A percentile compares a stretch with the other conserved stretches of the same genome.
These are phyloP conservation scores for Anabas testudineus DNA, from an alignment of 2,797 vertebrate genomes.

Conservation along the genomic window DNA sequence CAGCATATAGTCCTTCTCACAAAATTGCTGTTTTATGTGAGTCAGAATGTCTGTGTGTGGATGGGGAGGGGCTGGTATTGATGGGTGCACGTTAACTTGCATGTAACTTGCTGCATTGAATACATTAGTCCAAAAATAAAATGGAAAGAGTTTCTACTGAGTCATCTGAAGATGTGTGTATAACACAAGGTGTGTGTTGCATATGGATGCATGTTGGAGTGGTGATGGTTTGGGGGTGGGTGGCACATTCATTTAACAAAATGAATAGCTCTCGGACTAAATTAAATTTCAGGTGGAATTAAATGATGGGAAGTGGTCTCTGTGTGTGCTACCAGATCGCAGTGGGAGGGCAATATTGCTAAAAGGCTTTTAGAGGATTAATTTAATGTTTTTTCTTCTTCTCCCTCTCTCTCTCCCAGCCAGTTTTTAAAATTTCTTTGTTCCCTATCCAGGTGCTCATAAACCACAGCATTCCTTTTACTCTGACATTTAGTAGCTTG, in stretches of 20 bases:
- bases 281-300: slow-evolving; percentile 86
- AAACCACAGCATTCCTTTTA: slow-evolving; percentile 73
- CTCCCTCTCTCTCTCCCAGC: slow-evolving; percentile 57
- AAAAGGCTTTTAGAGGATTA: slow-evolving; percentile 91
- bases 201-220: slow-evolving; percentile 53
- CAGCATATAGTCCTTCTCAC: slow-evolving; percentile 53
- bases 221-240: slow-evolving; percentile 53
- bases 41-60: slow-evolving; percentile 3
- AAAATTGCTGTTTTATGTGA: slow-evolving; percentile 13
- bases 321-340: slow-evolving; percentile 76
- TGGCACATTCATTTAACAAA: slow-evolving; percentile 81
- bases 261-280: slow-evolving; percentile 87
- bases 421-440: slow-evolving; percentile 65
- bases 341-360: slow-evolving; percentile 81
- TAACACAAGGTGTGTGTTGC: slow-evolving; percentile 28
- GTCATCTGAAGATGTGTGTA: slow-evolving; percentile 49
- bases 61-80: not conserved
- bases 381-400: slow-evolving; percentile 76
- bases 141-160: slow-evolving; percentile 41
- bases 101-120: slow-evolving; percentile 39
- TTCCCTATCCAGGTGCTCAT: slow-evolving; percentile 78
- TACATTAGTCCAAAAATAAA: slow-evolving; percentile 44
- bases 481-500: slow-evolving; percentile 72
- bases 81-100: slow-evolving; percentile 29
- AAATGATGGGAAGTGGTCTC: slow-evolving; percentile 79